Conservation (phyloP, 2,113 vertebrate genomes). For the Hippocampus mohnikei region DNA sequence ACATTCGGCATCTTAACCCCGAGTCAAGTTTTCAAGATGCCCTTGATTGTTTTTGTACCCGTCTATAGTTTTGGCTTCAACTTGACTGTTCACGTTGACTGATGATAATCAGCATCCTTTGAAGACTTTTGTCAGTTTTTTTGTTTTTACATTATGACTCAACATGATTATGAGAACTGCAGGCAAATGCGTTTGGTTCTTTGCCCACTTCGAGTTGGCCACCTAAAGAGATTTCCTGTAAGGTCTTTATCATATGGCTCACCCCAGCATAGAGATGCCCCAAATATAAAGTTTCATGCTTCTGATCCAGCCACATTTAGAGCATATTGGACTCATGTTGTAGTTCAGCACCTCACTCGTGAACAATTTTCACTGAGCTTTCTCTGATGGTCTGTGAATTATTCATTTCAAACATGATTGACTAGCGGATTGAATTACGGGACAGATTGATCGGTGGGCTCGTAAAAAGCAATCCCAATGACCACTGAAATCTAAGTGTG, state of each 20-base stretch:
- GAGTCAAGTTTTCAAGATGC: not conserved
- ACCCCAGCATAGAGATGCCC: not conserved
- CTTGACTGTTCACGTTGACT: not conserved
- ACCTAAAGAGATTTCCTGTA: slow-evolving; percentile 3
- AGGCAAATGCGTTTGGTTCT: not conserved
- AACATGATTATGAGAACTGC: not conserved
- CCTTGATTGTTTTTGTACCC: not conserved
- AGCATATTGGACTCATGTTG: slow-evolving; percentile 22
- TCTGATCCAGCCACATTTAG: slow-evolving; percentile 22
- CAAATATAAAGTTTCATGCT: slow-evolving; percentile 11
- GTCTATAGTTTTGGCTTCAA: too few species aligned
- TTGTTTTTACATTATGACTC: not conserved
- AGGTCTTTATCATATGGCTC: not conserved
- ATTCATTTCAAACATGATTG: slow-evolving; percentile 69
- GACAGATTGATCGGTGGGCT: slow-evolving; percentile 62
- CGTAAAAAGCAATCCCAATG: slow-evolving; percentile 57
- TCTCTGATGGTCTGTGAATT: slow-evolving; percentile 54
- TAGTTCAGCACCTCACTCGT: slow-evolving; percentile 17
- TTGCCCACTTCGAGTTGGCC: not conserved
- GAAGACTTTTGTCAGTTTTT: not conserved
- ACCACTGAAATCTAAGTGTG: slow-evolving; percentile 57
- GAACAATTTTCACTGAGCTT: slow-evolving; percentile 51
- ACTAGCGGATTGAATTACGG: slow-evolving; percentile 60
- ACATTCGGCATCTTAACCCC: not conserved
- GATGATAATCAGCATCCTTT: not conserved